phyloP scores from a whole-genome alignment of 2,113 vertebrate genomes.

The Hippocampus comes region DNA sequence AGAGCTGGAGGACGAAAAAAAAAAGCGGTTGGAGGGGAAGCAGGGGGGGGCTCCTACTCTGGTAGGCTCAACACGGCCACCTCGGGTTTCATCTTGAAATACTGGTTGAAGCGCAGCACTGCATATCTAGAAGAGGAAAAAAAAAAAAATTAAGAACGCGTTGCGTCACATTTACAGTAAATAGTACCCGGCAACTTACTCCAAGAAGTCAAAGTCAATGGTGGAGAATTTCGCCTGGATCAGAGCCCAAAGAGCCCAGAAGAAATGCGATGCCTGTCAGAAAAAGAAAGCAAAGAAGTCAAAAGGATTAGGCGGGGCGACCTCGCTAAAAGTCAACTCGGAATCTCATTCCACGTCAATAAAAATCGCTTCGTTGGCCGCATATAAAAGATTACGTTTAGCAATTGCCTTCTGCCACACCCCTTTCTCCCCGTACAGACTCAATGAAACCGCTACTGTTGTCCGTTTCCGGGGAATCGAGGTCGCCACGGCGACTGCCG shows the following conservation, averaged over 20 bases:
- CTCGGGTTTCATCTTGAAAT: slow-evolving; percentile 95
- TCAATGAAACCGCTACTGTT: no score
- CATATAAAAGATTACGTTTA: no score
- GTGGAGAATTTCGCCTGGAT: slow-evolving; percentile 97
- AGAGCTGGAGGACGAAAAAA: slow-evolving; percentile 22
- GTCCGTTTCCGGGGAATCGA: no score
- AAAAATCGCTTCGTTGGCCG: no score
- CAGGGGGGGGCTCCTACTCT: slow-evolving; percentile 69
- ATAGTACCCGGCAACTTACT: slow-evolving; percentile 71
- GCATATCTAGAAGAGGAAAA: slow-evolving; percentile 79
- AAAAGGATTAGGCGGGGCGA: slow-evolving; percentile 15
- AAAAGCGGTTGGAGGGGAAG: background rate
- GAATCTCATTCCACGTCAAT: no score
- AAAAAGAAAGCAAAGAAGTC: background rate
- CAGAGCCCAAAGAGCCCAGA: slow-evolving; percentile 96
- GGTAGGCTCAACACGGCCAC: slow-evolving; percentile 81
- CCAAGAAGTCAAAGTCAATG: slow-evolving; percentile 96
- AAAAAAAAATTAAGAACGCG: background rate
- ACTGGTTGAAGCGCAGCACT: slow-evolving; percentile 91
- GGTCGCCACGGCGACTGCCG: slow-evolving; percentile 18
- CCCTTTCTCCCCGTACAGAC: no score
- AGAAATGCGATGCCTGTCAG: slow-evolving; percentile 92
- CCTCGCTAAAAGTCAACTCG: no score
- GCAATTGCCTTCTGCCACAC: no score
- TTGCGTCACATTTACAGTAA: background rate